phyloP scores from a whole-genome alignment of 2,113 vertebrate species.

The Globicephala melas region DNA sequence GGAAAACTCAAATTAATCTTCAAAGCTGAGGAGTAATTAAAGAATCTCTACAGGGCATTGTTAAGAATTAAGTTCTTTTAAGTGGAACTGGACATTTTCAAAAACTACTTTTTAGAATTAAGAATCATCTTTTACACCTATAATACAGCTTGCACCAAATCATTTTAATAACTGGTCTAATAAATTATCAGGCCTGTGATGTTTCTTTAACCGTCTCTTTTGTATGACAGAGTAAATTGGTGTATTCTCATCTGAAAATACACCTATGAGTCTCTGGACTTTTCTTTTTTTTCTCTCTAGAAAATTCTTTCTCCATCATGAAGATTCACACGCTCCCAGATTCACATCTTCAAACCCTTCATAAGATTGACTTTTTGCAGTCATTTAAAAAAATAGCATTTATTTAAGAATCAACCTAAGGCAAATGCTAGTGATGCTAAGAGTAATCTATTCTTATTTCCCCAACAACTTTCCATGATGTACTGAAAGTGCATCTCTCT shows the following conservation, averaged over 20 bases:
- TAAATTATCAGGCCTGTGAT: background rate
- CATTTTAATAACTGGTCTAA: background rate
- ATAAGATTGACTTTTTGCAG: background rate
- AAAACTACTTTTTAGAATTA: background rate
- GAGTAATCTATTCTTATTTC: background rate
- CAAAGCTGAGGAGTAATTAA: background rate
- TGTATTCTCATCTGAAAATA: background rate
- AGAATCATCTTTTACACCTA: background rate
- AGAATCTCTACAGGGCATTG: background rate
- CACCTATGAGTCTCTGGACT: background rate
- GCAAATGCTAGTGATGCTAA: background rate
- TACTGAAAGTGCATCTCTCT: background rate
- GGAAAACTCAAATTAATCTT: background rate
- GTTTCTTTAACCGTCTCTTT: background rate
- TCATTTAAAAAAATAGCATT: background rate
- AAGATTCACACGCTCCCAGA: background rate
- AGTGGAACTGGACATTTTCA: background rate
- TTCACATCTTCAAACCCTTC: background rate
- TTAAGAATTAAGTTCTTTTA: background rate
- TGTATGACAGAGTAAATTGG: background rate
- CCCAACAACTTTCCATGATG: background rate
- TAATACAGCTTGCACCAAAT: background rate
- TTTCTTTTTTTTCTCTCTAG: background rate
- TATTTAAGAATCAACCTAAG: background rate
- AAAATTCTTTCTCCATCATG: background rate